These are phyloP conservation scores for Carlito syrichta DNA, from an alignment of 2,113 vertebrate genomes.

Conservation along the genomic window DNA sequence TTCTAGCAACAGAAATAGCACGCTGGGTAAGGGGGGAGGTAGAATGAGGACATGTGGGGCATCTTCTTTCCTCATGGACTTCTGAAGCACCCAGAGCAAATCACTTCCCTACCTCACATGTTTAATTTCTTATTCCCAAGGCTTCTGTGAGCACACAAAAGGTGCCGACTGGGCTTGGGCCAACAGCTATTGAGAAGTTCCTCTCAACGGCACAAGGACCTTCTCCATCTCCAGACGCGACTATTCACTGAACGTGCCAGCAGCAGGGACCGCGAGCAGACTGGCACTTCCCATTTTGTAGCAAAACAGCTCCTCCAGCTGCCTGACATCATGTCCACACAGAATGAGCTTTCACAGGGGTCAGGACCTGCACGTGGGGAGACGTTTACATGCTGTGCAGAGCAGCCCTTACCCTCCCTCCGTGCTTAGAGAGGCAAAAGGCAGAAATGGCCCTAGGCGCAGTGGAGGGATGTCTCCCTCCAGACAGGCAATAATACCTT, in stretches of 20 bases:
- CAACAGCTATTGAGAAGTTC: background rate
- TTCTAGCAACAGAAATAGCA: background rate
- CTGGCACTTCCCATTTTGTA: background rate
- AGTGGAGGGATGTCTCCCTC: background rate
- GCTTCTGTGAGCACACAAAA: background rate
- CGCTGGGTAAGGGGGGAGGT: background rate
- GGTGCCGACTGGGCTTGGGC: background rate
- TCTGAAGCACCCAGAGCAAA: background rate
- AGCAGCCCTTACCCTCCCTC: background rate
- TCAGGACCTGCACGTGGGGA: background rate
- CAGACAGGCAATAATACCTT: background rate
- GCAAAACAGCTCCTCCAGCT: background rate
- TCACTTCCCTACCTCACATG: background rate
- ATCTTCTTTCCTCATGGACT: fast-evolving
- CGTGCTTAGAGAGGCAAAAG: background rate
- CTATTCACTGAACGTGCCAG: background rate
- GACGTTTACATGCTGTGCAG: background rate
- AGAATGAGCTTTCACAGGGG: background rate
- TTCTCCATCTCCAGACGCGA: background rate
- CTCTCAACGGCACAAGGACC: background rate
- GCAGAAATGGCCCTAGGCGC: background rate
- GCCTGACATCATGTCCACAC: background rate
- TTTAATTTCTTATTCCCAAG: background rate
- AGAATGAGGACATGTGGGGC: fast-evolving
- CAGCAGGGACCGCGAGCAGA: background rate